Conservation (phyloP, 2,888 invertebrate genomes). For the Iselma pallidipennis region DNA sequence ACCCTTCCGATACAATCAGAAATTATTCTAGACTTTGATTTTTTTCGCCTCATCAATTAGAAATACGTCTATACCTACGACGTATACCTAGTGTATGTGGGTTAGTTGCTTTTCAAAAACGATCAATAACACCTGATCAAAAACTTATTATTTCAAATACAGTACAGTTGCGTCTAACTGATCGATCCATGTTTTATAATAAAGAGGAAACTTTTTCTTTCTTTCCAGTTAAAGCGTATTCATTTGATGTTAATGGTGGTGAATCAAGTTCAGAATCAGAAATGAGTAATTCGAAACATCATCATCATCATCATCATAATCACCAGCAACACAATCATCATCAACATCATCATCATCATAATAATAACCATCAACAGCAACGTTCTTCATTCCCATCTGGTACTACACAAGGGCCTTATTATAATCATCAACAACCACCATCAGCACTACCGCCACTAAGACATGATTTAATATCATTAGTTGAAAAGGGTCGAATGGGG, state of each 20-base stretch:
- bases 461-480: slow-evolving; percentile 58
- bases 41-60: no score
- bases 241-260: slow-evolving; percentile 61
- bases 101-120: no score
- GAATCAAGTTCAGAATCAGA: slow-evolving; percentile 78
- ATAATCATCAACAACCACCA: slow-evolving; percentile 8
- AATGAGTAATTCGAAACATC: slow-evolving; percentile 44
- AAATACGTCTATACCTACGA: no score
- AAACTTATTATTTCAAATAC: not conserved
- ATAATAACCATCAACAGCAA: slow-evolving; percentile 30
- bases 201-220: no score
- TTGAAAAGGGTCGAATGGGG: slow-evolving; percentile 59
- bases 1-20: no score
- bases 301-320: no score
- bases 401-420: slow-evolving; percentile 54
- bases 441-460: slow-evolving; percentile 36
- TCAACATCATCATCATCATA: slow-evolving; percentile 28
- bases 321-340: no score
- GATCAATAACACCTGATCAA: no score
- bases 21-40: no score
- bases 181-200: slow-evolving; percentile 1
- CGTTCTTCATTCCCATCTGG: slow-evolving; percentile 45
- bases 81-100: no score
- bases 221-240: slow-evolving; percentile 62
- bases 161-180: no score